Conservation (phyloP, 2,113 vertebrate species). For the Aegypius monachus region DNA sequence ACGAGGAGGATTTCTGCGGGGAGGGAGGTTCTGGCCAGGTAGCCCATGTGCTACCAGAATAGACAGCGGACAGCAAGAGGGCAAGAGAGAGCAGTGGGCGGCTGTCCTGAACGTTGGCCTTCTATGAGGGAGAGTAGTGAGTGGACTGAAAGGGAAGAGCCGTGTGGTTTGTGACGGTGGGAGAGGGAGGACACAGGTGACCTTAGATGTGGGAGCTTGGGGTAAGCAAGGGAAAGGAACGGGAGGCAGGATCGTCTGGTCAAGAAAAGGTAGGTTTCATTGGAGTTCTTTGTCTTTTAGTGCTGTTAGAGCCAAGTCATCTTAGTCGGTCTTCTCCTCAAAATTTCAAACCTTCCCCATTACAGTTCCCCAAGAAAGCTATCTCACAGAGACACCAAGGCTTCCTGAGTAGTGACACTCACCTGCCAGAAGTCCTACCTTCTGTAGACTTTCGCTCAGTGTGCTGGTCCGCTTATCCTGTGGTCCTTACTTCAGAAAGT, state of each 20-base stretch:
- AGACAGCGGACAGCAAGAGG: background rate
- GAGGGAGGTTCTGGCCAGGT: background rate
- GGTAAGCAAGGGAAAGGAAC: background rate
- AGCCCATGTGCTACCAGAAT: background rate
- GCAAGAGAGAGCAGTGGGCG: background rate
- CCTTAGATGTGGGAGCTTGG: background rate
- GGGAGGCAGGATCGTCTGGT: accelerated
- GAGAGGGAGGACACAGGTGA: background rate
- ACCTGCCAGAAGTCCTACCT: background rate
- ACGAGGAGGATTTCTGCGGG: background rate
- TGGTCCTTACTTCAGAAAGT: background rate
- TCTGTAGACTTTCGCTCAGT: background rate
- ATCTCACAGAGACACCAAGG: background rate
- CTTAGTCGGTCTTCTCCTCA: background rate
- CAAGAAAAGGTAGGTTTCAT: background rate
- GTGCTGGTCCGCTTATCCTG: background rate
- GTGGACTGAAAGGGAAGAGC: background rate
- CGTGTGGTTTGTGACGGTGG: background rate
- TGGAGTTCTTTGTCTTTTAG: background rate
- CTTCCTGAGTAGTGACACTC: background rate
- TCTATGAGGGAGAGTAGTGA: background rate
- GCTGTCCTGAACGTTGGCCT: background rate
- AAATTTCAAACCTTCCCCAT: background rate
- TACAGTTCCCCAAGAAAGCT: background rate
- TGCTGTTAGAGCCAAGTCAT: background rate